Percentiles rank a stretch among this genome's conserved stretches.
phyloP scores from a whole-genome alignment of 2,113 vertebrate species.

The Stegastes partitus region DNA sequence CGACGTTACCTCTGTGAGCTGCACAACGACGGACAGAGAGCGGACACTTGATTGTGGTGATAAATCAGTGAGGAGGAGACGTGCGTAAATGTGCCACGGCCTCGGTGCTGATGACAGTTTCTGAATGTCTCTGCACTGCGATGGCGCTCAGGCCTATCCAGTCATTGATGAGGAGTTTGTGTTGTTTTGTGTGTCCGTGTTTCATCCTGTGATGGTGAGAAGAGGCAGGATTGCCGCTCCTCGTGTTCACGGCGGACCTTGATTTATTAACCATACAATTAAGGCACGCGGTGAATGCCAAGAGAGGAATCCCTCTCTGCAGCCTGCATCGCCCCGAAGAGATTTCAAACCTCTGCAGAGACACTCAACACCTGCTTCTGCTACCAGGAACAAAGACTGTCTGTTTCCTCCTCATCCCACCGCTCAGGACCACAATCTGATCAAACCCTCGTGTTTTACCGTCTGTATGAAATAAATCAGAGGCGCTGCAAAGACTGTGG shows the following conservation, averaged over 20 bases:
- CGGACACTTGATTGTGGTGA: slow-evolving; percentile 1
- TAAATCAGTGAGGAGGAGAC: slow-evolving; percentile 1
- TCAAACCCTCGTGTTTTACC: neutral
- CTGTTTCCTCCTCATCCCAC: neutral
- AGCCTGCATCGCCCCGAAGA: slow-evolving; percentile 18
- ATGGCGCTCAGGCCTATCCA: slow-evolving; percentile 20
- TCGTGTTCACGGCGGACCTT: slow-evolving; percentile 97
- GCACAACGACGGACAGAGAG: slow-evolving; percentile 18
- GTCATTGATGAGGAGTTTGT: neutral
- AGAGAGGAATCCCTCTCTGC: slow-evolving; percentile 85
- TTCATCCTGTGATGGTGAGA: neutral
- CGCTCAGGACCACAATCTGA: neutral
- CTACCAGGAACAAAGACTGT: slow-evolving; percentile 26
- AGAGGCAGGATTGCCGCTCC: slow-evolving; percentile 83
- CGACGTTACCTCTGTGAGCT: slow-evolving; percentile 4
- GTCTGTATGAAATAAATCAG: no score
- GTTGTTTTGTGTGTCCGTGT: neutral
- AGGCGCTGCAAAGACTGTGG: no score
- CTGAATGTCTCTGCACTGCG: neutral
- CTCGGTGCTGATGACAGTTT: no score
- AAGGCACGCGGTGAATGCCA: slow-evolving; percentile 99
- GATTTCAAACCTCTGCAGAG: slow-evolving; percentile 31
- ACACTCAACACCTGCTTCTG: slow-evolving; percentile 4
- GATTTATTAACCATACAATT: slow-evolving; percentile 94
- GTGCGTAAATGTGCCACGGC: neutral